Evolutionary conservation across 2,797 vertebrate species (phyloP).

Genomic region (Glossophaga mutica): DNA sequence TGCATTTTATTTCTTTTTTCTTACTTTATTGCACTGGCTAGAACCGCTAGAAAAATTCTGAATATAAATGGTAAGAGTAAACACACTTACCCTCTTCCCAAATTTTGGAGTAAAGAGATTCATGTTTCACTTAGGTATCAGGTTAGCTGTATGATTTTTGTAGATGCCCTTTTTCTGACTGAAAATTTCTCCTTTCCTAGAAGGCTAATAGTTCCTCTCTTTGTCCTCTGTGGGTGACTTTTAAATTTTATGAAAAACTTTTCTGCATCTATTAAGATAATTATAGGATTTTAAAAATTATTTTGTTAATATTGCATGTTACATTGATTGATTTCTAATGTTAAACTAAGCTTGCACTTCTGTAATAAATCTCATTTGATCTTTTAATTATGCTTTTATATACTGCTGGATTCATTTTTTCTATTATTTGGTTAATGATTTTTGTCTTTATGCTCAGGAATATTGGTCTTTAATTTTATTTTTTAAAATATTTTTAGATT

Average conservation of each 20-base stretch:
- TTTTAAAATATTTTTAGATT: background rate
- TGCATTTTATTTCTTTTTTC: background rate
- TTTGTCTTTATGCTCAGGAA: background rate
- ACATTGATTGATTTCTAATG: background rate
- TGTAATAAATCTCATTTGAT: background rate
- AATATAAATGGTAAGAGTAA: background rate
- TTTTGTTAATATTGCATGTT: background rate
- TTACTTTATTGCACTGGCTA: slow-evolving; percentile 8
- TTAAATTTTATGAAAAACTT: slow-evolving; percentile 15
- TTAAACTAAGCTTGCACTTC: background rate
- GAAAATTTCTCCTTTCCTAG: background rate
- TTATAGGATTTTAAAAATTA: background rate
- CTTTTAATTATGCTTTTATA: background rate
- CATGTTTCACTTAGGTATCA: background rate
- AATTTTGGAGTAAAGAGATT: background rate
- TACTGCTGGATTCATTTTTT: background rate
- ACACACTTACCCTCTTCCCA: background rate
- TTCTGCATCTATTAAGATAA: background rate
- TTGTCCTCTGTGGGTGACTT: background rate
- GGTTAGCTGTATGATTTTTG: background rate
- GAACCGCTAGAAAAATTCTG: background rate
- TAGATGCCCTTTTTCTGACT: background rate
- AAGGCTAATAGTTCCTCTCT: background rate
- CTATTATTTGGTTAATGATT: background rate
- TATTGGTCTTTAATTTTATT: background rate